Percentiles rank a stretch among this genome's conserved stretches.
phyloP scores from a whole-genome alignment of 1,140 invertebrate species.

The Drosophila melanica region DNA sequence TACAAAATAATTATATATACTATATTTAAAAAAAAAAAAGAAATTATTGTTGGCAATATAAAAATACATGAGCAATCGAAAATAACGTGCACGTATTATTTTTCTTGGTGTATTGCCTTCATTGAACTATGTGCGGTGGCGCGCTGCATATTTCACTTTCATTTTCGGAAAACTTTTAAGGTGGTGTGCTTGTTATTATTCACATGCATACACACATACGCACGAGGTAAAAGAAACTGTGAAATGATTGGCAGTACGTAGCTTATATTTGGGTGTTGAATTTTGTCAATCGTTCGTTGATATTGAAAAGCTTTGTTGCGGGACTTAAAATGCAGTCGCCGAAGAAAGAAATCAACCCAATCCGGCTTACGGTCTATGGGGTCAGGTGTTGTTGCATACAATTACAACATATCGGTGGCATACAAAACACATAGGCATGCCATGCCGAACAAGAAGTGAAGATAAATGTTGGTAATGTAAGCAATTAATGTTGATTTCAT shows the following conservation, averaged over 20 bases:
- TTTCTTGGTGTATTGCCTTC: constrained; percentile 3
- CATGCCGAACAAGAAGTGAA: neutral
- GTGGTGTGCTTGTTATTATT: neutral
- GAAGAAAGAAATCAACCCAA: constrained; percentile 1
- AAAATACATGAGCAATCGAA: constrained; percentile 10
- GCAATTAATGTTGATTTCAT: too few species aligned
- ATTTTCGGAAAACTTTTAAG: constrained; percentile 22
- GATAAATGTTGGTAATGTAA: too few species aligned
- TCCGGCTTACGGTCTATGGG: neutral
- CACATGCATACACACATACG: neutral
- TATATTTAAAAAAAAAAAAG: neutral
- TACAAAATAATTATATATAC: neutral
- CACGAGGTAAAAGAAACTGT: neutral
- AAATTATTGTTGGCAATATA: constrained; percentile 1
- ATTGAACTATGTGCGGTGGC: constrained; percentile 1
- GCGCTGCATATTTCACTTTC: constrained; percentile 40
- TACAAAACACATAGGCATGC: neutral
- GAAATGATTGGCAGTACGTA: neutral
- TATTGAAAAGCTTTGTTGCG: neutral
- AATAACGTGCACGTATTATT: constrained; percentile 36
- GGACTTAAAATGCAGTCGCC: constrained; percentile 7
- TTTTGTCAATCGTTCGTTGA: neutral
- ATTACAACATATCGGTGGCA: constrained; percentile 9
- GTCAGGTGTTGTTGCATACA: constrained; percentile 1
- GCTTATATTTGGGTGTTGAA: neutral